A percentile compares a stretch with the other conserved stretches of the same genome.
Conservation (phyloP, 2,797 vertebrate genomes). For the Lagothrix lagotricha region DNA sequence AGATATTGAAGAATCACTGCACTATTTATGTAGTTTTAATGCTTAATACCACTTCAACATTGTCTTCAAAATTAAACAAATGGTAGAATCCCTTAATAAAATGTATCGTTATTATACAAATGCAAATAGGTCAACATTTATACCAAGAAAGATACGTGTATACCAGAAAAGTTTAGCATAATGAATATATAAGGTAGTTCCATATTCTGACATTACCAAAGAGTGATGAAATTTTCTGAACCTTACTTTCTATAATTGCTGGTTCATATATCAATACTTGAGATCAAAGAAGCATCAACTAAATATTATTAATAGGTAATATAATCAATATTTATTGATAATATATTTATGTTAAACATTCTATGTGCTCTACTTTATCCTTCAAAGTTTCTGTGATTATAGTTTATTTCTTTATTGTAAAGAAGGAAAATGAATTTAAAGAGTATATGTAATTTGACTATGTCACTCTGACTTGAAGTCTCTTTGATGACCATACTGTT, state of each 20-base stretch:
- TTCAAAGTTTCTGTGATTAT: neutral
- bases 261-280: neutral
- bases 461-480: neutral
- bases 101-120: neutral
- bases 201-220: neutral
- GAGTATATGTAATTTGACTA: neutral
- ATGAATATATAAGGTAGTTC: neutral
- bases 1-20: neutral
- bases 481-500: neutral
- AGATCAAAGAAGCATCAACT: neutral
- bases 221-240: neutral
- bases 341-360: neutral
- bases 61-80: slow-evolving; percentile 7
- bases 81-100: neutral
- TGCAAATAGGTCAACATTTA: slow-evolving; percentile 2
- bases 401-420: neutral
- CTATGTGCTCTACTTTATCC: neutral
- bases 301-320: slow-evolving; percentile 9
- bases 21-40: neutral
- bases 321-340: neutral
- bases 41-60: neutral
- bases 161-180: neutral
- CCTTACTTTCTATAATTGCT: neutral
- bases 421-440: neutral
- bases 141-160: neutral